Percentiles rank a stretch among this genome's conserved stretches.
Conservation (phyloP, 2,113 vertebrate genomes). For the Mionectes macconnelli region DNA sequence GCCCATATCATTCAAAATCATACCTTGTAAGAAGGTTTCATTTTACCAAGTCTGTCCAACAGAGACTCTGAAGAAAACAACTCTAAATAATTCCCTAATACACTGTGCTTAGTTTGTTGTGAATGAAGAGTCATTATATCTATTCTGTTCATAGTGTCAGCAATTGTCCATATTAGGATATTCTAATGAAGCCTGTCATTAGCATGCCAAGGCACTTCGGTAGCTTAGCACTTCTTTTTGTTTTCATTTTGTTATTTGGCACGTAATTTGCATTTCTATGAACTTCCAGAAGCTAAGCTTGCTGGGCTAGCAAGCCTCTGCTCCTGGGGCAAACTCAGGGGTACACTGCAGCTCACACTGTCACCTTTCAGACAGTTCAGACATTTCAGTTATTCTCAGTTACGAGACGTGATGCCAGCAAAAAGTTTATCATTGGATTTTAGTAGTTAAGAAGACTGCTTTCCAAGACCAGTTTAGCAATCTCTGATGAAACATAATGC, state of each 20-base stretch:
- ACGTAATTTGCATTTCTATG: slow-evolving; percentile 43
- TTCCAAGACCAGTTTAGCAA: not conserved
- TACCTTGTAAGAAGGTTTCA: not conserved
- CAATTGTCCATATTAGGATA: not conserved
- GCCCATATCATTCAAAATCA: not conserved
- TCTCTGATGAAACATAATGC: not conserved
- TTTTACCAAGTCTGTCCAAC: not conserved
- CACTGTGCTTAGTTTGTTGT: not conserved
- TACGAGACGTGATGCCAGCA: not conserved
- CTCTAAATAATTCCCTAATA: not conserved
- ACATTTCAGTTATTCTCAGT: not conserved
- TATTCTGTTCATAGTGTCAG: not conserved
- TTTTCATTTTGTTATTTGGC: slow-evolving; percentile 1
- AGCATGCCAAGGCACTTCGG: slow-evolving; percentile 23
- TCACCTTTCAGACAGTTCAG: not conserved
- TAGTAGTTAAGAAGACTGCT: not conserved
- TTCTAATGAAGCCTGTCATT: slow-evolving; percentile 24
- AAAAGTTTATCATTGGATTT: not conserved
- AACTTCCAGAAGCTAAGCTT: not conserved
- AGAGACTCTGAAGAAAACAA: not conserved
- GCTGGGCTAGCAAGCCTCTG: not conserved
- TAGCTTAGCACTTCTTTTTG: not conserved
- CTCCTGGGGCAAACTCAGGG: not conserved
- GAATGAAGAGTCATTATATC: not conserved
- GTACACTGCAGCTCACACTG: not conserved